Evolutionary conservation across 2,888 invertebrate genomes (phyloP).

Genomic region (Schizotus pectinicornis): DNA sequence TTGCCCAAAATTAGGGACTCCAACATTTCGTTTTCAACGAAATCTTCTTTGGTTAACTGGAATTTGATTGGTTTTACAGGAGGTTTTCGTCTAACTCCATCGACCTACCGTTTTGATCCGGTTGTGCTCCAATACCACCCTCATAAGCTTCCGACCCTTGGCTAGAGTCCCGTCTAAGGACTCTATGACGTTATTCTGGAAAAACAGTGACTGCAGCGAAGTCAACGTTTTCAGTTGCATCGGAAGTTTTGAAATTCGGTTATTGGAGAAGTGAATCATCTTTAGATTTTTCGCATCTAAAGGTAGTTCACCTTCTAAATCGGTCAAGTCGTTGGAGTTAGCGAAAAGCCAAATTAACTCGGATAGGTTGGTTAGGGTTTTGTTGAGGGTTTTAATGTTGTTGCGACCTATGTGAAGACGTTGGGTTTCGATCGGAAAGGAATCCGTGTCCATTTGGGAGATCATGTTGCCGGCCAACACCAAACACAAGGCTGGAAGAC

Average conservation of each 20-base stretch:
- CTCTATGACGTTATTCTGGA: slow-evolving; percentile 74
- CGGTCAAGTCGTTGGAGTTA: slow-evolving; percentile 76
- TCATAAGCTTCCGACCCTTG: slow-evolving; percentile 69
- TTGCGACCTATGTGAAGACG: slow-evolving; percentile 79
- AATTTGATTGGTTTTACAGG: background rate
- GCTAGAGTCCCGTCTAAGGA: slow-evolving; percentile 75
- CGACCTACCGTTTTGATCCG: slow-evolving; percentile 72
- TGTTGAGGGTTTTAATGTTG: slow-evolving; percentile 73
- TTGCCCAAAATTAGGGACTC: slow-evolving; percentile 75
- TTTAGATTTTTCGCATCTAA: slow-evolving; percentile 69
- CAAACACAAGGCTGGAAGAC: slow-evolving; percentile 69
- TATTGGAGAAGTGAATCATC: slow-evolving; percentile 76
- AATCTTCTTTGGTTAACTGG: slow-evolving; percentile 77
- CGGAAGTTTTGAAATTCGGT: slow-evolving; percentile 74
- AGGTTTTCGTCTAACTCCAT: slow-evolving; percentile 1
- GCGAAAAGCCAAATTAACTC: slow-evolving; percentile 80
- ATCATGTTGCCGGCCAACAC: slow-evolving; percentile 79
- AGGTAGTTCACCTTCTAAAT: slow-evolving; percentile 79
- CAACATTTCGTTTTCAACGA: slow-evolving; percentile 71
- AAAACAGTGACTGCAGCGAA: slow-evolving; percentile 72
- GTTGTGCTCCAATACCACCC: slow-evolving; percentile 75
- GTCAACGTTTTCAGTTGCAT: slow-evolving; percentile 73
- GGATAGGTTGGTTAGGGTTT: slow-evolving; percentile 76
- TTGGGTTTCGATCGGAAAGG: slow-evolving; percentile 72
- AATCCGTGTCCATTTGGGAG: slow-evolving; percentile 72